A percentile compares a stretch with the other conserved stretches of the same genome.
Conservation (phyloP, 2,888 invertebrate species). For the Noctua fimbriata region DNA sequence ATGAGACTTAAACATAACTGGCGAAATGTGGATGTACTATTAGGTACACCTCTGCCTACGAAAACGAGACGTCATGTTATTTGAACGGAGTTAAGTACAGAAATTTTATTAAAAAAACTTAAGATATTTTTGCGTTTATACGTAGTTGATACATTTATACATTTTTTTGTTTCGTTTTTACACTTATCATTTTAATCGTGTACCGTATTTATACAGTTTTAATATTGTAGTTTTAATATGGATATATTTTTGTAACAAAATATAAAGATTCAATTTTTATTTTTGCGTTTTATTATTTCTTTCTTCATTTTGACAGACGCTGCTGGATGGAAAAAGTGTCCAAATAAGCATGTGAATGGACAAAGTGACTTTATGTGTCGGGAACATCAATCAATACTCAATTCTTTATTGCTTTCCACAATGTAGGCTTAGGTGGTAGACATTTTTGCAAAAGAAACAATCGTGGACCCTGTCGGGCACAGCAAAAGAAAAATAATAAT, state of each 20-base stretch:
- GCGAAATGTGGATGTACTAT: background rate
- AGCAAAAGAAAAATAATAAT: too few species aligned
- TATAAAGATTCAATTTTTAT: slow-evolving; percentile 56
- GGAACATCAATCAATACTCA: too few species aligned
- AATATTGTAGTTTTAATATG: slow-evolving; percentile 56
- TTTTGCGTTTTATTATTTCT: slow-evolving; percentile 37
- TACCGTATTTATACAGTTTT: slow-evolving; percentile 60
- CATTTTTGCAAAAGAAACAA: too few species aligned
- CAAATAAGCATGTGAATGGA: background rate
- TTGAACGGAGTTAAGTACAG: slow-evolving; percentile 35
- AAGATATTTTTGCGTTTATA: slow-evolving; percentile 39
- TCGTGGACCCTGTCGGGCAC: too few species aligned
- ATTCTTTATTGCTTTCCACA: too few species aligned
- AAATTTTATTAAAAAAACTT: slow-evolving; percentile 29
- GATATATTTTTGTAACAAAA: slow-evolving; percentile 67
- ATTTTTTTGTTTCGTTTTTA: slow-evolving; percentile 41
- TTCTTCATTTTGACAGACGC: background rate
- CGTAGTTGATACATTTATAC: slow-evolving; percentile 10
- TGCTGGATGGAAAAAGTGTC: background rate
- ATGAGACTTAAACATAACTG: background rate
- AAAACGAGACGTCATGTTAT: background rate
- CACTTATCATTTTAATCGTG: slow-evolving; percentile 60
- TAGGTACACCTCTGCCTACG: background rate
- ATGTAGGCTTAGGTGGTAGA: too few species aligned
- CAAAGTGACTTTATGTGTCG: background rate